phyloP scores from a whole-genome alignment of 1,140 invertebrate species.

The Paralvinella palmiformis region DNA sequence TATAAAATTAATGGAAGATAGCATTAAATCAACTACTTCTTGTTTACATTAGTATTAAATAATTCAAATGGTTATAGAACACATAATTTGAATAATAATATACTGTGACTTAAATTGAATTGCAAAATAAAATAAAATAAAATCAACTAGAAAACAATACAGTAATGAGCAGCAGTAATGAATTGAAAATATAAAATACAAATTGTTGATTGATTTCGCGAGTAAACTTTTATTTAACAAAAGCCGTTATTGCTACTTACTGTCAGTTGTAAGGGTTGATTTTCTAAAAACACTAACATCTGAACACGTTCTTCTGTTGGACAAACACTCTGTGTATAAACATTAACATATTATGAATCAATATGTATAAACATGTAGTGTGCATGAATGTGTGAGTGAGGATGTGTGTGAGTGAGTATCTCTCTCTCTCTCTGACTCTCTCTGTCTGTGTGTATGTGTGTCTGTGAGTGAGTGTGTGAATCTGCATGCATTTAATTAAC shows the following conservation, averaged over 20 bases:
- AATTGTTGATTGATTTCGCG: not conserved
- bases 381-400: not conserved
- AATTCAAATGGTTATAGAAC: not conserved
- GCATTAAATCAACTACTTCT: not conserved
- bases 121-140: slow-evolving; percentile 4
- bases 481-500: not conserved
- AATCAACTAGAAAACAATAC: not conserved
- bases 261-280: slow-evolving; percentile 31
- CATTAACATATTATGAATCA: not conserved
- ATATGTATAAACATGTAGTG: not conserved
- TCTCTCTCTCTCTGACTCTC: not conserved
- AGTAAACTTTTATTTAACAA: not conserved
- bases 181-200: not conserved
- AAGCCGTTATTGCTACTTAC: slow-evolving; percentile 21
- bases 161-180: not conserved
- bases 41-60: not conserved
- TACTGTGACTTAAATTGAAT: not conserved
- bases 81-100: not conserved
- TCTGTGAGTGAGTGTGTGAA: not conserved
- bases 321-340: slow-evolving; percentile 30
- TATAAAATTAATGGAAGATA: not conserved
- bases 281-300: slow-evolving; percentile 25
- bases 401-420: not conserved
- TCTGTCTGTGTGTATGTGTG: no score
- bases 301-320: slow-evolving; percentile 28